Conservation (phyloP, 2,797 vertebrate species). For the Chloroceryle inda region DNA sequence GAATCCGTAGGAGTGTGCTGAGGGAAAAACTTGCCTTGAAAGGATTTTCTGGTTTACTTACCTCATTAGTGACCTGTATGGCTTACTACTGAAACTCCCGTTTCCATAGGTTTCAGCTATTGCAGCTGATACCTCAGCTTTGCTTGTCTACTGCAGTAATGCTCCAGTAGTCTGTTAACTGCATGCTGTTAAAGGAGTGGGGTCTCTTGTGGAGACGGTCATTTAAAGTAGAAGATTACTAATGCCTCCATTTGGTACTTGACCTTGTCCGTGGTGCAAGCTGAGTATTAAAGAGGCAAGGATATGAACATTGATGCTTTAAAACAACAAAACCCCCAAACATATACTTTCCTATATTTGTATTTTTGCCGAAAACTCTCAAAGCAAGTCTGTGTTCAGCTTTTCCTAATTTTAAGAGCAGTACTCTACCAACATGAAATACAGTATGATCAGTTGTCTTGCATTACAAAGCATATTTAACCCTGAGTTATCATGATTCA, state of each 20-base stretch:
- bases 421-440: neutral
- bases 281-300: neutral
- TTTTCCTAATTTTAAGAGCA: neutral
- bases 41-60: constrained; percentile 60
- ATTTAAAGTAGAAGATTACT: neutral
- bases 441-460: neutral
- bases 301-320: neutral
- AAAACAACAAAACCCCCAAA: neutral
- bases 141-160: neutral
- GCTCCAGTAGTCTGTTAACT: neutral
- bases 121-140: neutral
- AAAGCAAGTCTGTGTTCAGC: neutral
- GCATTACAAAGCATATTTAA: neutral
- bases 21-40: constrained; percentile 31
- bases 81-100: constrained; percentile 14
- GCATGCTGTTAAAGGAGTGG: neutral
- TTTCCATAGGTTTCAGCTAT: neutral
- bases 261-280: neutral
- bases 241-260: neutral
- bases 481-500: neutral
- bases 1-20: constrained; percentile 14
- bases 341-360: neutral
- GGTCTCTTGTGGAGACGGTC: neutral
- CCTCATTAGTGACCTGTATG: constrained; percentile 25
- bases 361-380: neutral